Conservation (phyloP, 2,888 invertebrate species). For the Pandemis heparana region DNA sequence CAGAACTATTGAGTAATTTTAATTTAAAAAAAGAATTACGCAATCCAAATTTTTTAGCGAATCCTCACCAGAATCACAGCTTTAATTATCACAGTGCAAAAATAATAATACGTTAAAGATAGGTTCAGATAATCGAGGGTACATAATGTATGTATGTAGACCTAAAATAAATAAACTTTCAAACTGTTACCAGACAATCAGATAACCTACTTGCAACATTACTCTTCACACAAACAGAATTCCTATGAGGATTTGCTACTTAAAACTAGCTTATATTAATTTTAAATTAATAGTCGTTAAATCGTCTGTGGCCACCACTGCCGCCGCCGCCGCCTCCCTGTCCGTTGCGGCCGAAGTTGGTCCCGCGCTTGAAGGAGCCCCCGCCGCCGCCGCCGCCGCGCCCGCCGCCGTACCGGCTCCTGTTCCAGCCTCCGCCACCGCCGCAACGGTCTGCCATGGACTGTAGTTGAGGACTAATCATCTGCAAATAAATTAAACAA, state of each 20-base stretch:
- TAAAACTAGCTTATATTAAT: constrained; percentile 51
- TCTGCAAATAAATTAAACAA: constrained; percentile 74
- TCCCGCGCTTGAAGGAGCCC: constrained; percentile 81
- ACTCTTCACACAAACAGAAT: constrained; percentile 67
- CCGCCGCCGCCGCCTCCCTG: constrained; percentile 65
- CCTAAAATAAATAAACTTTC: constrained; percentile 59
- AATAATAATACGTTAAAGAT: constrained; percentile 53
- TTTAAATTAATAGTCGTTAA: constrained; percentile 74
- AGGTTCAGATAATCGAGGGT: constrained; percentile 48
- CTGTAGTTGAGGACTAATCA: constrained; percentile 93
- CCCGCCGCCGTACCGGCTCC: constrained; percentile 78
- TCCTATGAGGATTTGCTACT: constrained; percentile 76
- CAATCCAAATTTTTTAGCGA: constrained; percentile 54
- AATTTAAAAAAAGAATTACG: constrained; percentile 21
- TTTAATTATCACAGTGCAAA: constrained; percentile 81
- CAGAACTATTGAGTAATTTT: constrained; percentile 15
- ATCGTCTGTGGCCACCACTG: constrained; percentile 76
- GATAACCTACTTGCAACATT: constrained; percentile 55
- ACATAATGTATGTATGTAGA: constrained; percentile 38
- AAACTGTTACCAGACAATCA: constrained; percentile 60
- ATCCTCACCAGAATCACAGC: constrained; percentile 73
- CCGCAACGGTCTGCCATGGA: constrained; percentile 90
- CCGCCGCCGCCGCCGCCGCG: constrained; percentile 79
- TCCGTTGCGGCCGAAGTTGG: constrained; percentile 73
- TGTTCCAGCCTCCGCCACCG: constrained; percentile 86